Evolutionary conservation across 2,113 vertebrate genomes (phyloP).

Genomic region (Tupaia tana): DNA sequence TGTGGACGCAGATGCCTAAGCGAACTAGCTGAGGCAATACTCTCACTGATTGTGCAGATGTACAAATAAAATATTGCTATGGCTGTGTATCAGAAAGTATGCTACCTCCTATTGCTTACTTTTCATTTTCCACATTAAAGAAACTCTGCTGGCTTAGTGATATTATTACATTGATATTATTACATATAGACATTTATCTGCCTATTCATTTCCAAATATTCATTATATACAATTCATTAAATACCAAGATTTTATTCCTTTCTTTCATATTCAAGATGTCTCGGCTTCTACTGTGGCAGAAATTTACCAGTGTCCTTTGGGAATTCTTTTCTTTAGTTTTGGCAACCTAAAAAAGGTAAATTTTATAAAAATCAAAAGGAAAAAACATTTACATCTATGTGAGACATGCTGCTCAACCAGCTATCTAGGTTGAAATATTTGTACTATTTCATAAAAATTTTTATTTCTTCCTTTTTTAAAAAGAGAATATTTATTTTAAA

Average conservation of each 20-base stretch:
- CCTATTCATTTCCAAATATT: background rate
- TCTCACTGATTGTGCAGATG: conserved; percentile 15
- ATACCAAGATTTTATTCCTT: background rate
- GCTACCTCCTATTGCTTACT: background rate
- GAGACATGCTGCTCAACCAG: background rate
- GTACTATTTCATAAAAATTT: background rate
- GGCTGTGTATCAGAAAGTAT: conserved; percentile 20
- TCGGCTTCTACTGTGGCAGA: conserved; percentile 8
- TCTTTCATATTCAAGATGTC: background rate
- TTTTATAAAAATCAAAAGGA: conserved; percentile 1
- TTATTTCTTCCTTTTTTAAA: background rate
- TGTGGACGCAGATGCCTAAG: conserved; percentile 67
- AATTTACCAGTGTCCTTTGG: conserved; percentile 18
- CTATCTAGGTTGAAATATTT: background rate
- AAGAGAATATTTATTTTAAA: too few relatives aligned
- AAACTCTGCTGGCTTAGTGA: background rate
- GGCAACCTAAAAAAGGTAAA: background rate
- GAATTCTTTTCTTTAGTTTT: background rate
- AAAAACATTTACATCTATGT: background rate
- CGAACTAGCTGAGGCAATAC: conserved; percentile 70
- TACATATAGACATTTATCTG: background rate
- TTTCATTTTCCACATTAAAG: conserved; percentile 37
- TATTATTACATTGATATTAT: background rate
- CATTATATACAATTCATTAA: background rate
- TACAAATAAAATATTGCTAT: background rate